Evolutionary conservation across 2,888 invertebrate species (phyloP).

Genomic region (Aphidius colemani): DNA sequence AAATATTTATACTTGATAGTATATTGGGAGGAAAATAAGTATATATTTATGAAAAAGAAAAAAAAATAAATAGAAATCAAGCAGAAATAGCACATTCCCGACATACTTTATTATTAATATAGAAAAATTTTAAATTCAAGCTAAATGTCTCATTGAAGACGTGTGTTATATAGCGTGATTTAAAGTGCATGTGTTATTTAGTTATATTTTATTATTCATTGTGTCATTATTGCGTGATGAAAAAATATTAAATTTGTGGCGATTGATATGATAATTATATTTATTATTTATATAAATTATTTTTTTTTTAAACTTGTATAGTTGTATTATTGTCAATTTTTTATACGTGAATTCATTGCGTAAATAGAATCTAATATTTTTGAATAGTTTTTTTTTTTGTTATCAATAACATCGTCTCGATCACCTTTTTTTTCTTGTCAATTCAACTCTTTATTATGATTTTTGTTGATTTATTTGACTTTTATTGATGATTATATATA

Average conservation of each 20-base stretch:
- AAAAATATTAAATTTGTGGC: not conserved
- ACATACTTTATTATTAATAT: slow-evolving; percentile 18
- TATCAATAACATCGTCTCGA: no score
- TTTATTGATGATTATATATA: no score
- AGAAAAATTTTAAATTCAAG: slow-evolving; percentile 23
- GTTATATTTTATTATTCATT: not conserved
- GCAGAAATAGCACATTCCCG: slow-evolving; percentile 28
- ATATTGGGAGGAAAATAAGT: not conserved
- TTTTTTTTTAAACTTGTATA: not conserved
- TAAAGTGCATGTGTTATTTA: slow-evolving; percentile 27
- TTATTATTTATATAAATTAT: not conserved
- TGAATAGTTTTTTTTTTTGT: no score
- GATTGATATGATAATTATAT: not conserved
- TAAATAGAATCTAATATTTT: no score
- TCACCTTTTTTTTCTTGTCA: no score
- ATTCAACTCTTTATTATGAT: no score
- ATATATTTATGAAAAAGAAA: slow-evolving; percentile 1
- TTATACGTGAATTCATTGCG: not conserved
- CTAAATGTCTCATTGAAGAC: slow-evolving; percentile 21
- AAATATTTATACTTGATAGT: no score
- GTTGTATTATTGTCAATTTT: not conserved
- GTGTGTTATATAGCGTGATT: slow-evolving; percentile 28
- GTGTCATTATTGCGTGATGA: slow-evolving; percentile 1
- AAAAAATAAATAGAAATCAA: not conserved
- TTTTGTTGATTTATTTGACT: no score